Evolutionary conservation across 2,113 vertebrate species (phyloP), one percentile per base, ranked within the genome.

Genomic region (Thamnaconus septentrionalis): DNA sequence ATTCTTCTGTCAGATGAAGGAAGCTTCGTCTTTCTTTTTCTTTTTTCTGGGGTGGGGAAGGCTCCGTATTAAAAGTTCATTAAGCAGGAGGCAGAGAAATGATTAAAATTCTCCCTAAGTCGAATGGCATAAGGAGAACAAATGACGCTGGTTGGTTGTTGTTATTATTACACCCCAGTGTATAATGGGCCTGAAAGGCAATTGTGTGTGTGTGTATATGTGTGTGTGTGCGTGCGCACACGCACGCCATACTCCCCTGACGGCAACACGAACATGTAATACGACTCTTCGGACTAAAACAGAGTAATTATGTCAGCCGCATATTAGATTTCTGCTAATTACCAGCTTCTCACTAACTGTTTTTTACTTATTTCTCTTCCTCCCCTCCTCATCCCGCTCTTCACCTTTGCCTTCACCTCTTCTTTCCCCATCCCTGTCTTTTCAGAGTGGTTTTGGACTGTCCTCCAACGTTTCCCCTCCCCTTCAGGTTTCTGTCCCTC

Each of bases 21-120:
- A 31, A 31, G 18, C 18, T 31, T 31, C 18, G 18, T 31, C 18
- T 31, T 31, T 31, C 18, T 31, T 31, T 31, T 31, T 31, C 18
- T 31, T 31, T 31, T 31, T 31, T 31, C 2, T 31, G 18, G 18
- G 18, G 18, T 1, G 18, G 18, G 59, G 66, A 72, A 18, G 10
- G 51, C 31, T 57, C 69, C 67, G 54, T 69, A 77, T 80, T 83
- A 71, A 82, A 85, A 45, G 80, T 82, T 79, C 79, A 66, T 78
- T 68, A 74, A 80, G 74, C 58, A 75, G 58, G 73, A 83, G 63
- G 53, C 75, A 64, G 62, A 79, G 66, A 73, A 67, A 82, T 31
- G 63, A 82, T 87, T 85, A 64, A 73, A 81, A 80, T 62, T 76
- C 67, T 64, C 59, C 58, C 45, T 52, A 56, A 51, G 51, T 61